Evolutionary conservation across 2,797 vertebrate species (phyloP).

Genomic region (Aselliscus stoliczkanus): DNA sequence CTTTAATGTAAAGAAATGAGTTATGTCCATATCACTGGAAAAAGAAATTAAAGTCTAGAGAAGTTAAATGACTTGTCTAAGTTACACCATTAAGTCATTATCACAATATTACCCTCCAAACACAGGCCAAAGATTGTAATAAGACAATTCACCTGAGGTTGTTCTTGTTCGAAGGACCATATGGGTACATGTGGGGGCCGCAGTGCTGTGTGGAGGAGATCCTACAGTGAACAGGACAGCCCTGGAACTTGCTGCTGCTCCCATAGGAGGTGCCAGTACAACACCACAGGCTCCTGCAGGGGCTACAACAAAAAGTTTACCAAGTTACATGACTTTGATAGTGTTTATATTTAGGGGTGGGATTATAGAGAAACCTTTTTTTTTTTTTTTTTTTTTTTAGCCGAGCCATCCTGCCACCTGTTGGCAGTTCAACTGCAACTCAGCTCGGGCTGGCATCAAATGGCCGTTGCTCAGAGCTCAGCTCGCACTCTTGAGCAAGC

Average conservation of each 20-base stretch:
- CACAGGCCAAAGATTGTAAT: background rate
- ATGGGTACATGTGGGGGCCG: conserved; percentile 91
- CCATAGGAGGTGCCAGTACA: conserved; percentile 71
- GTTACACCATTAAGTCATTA: background rate
- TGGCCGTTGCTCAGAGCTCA: too few relatives aligned
- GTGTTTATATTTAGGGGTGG: background rate
- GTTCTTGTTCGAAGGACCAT: conserved; percentile 91
- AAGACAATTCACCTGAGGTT: conserved; percentile 87
- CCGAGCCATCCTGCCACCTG: too few relatives aligned
- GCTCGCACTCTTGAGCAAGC: too few relatives aligned
- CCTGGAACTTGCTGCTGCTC: conserved; percentile 83
- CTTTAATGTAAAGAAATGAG: background rate
- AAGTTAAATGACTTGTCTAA: background rate
- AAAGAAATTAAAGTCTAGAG: background rate
- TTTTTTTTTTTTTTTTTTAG: too few relatives aligned
- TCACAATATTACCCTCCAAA: background rate
- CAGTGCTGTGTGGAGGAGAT: conserved; percentile 93
- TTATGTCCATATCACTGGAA: background rate
- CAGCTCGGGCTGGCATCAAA: too few relatives aligned
- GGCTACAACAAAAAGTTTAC: conserved; percentile 77
- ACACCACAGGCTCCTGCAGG: conserved; percentile 87
- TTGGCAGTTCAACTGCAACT: too few relatives aligned
- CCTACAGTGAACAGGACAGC: conserved; percentile 96
- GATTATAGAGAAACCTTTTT: background rate
- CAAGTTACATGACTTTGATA: background rate